Conservation (phyloP, 2,113 vertebrate species). For the Gasterosteus nipponicus region DNA sequence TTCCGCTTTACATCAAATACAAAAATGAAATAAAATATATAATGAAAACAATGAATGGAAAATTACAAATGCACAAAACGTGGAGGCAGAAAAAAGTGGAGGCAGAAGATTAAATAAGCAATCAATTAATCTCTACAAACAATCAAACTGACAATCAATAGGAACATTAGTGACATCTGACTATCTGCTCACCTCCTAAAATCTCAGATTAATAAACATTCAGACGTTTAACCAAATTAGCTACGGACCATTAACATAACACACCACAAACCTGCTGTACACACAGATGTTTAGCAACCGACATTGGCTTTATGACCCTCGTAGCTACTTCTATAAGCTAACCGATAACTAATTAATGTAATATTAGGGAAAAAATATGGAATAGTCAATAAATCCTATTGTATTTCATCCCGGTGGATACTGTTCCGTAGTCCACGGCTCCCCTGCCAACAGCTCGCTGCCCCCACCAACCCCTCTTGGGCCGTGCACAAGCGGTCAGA, state of each 20-base stretch:
- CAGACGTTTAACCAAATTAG: not conserved
- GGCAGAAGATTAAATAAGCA: constrained; percentile 5
- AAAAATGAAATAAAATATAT: constrained; percentile 4
- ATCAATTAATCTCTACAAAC: not conserved
- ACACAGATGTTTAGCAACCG: not conserved
- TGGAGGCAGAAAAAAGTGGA: not conserved
- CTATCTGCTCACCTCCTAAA: not conserved
- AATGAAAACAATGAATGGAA: not conserved
- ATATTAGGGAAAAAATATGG: not conserved
- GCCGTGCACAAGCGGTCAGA: no score
- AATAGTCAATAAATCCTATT: not conserved
- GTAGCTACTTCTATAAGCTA: not conserved
- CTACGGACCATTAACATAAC: not conserved
- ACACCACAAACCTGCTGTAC: not conserved
- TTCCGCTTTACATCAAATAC: constrained; percentile 7
- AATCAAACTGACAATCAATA: not conserved
- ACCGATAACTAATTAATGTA: not conserved
- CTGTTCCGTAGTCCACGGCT: not conserved
- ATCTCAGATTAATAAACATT: not conserved
- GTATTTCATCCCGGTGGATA: not conserved
- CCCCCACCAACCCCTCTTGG: no score
- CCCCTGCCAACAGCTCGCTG: not conserved
- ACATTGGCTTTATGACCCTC: not conserved
- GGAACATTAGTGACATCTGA: not conserved
- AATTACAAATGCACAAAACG: constrained; percentile 7